phyloP scores from a whole-genome alignment of 1,140 invertebrate species.

The Anastatus disparis region DNA sequence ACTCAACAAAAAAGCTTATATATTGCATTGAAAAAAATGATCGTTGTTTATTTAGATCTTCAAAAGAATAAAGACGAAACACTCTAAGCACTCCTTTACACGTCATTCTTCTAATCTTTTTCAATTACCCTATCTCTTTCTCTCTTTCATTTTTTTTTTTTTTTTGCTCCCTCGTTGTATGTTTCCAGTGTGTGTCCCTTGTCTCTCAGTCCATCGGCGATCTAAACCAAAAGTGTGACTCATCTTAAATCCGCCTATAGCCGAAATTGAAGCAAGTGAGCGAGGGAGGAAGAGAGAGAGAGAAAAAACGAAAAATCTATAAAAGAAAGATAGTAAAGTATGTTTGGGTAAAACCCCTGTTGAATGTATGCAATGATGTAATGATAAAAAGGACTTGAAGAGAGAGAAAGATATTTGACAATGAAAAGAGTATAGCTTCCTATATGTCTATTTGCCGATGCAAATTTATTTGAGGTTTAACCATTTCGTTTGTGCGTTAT shows the following conservation, averaged over 20 bases:
- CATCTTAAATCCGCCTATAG: conserved; percentile 5
- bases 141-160: not conserved
- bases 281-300: not conserved
- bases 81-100: no score
- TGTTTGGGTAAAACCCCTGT: not conserved
- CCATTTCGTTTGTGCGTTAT: not conserved
- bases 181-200: not conserved
- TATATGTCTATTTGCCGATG: conserved; percentile 7
- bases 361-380: not conserved
- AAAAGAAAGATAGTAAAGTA: no score
- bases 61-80: no score
- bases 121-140: not conserved
- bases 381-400: not conserved
- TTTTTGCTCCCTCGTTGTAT: not conserved
- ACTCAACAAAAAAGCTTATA: no score
- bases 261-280: not conserved
- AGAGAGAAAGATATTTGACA: no score
- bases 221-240: not conserved
- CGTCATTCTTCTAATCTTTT: not conserved
- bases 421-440: no score
- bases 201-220: not conserved
- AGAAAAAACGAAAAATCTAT: no score
- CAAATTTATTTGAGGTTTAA: not conserved
- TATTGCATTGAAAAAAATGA: no score
- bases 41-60: no score